Conservation (phyloP, 2,888 invertebrate genomes). For the Drosophila atripex region DNA sequence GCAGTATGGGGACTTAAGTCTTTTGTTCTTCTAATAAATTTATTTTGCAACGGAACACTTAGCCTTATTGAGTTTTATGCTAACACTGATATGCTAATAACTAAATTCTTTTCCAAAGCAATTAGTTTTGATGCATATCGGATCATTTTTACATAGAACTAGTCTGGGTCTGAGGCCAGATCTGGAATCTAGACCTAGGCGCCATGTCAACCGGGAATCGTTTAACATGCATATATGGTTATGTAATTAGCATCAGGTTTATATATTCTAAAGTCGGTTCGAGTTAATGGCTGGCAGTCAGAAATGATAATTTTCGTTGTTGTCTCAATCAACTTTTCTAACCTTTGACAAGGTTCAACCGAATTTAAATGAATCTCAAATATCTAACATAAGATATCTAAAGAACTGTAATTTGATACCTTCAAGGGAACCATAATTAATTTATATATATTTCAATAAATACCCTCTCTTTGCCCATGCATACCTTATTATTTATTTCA, state of each 20-base stretch:
- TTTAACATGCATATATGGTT: slow-evolving; percentile 33
- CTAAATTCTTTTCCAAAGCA: slow-evolving; percentile 31
- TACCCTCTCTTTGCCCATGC: background rate
- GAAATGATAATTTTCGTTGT: slow-evolving; percentile 37
- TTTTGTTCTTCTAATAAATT: background rate
- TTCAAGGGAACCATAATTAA: background rate
- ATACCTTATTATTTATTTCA: background rate
- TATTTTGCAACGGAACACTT: background rate
- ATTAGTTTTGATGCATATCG: slow-evolving; percentile 41
- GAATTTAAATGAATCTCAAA: slow-evolving; percentile 5
- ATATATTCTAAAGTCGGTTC: slow-evolving; percentile 30
- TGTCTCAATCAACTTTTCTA: slow-evolving; percentile 34
- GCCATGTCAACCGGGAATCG: slow-evolving; percentile 32
- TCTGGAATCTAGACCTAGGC: slow-evolving; percentile 29
- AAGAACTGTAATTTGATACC: background rate
- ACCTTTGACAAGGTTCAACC: slow-evolving; percentile 12
- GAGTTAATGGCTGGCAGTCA: slow-evolving; percentile 16
- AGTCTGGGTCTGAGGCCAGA: slow-evolving; percentile 14
- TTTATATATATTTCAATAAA: background rate
- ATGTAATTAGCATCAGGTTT: slow-evolving; percentile 40
- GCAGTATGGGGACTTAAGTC: background rate
- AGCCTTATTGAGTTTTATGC: background rate
- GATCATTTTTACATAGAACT: slow-evolving; percentile 20
- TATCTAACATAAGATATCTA: slow-evolving; percentile 4
- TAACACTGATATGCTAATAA: slow-evolving; percentile 33